These are phyloP conservation scores for Charadrius vociferus DNA, from an alignment of 2,113 vertebrate species.

Conservation along the genomic window DNA sequence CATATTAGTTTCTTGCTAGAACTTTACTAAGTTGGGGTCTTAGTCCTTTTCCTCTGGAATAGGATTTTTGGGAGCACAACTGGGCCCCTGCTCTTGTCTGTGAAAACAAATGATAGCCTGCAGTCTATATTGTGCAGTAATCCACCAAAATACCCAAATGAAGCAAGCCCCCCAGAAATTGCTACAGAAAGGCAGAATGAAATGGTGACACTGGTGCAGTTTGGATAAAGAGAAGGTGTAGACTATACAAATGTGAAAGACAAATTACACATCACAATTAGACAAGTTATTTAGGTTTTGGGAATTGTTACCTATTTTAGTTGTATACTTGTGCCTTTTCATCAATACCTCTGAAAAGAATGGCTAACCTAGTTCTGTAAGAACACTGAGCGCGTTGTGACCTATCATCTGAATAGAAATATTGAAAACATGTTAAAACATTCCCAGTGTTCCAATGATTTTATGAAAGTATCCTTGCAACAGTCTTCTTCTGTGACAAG, in stretches of 20 bases:
- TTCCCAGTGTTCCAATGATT: background rate
- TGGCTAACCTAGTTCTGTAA: background rate
- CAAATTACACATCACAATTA: background rate
- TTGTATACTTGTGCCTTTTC: background rate
- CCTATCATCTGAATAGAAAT: background rate
- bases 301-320: background rate
- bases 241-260: background rate
- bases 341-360: background rate
- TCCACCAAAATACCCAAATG: background rate
- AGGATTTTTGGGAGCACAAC: background rate
- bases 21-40: background rate
- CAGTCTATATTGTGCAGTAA: background rate
- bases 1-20: background rate
- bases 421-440: background rate
- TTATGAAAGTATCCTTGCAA: background rate
- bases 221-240: background rate
- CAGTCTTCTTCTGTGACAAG: background rate
- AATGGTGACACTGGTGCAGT: background rate
- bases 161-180: background rate
- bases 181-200: background rate
- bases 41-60: background rate
- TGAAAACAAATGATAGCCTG: background rate
- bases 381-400: background rate
- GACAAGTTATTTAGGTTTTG: background rate
- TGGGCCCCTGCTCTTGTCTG: background rate